A percentile compares a stretch with the other conserved stretches of the same genome.
Conservation (phyloP, 1,140 invertebrate genomes). For the Pogonomyrmex californicus region DNA sequence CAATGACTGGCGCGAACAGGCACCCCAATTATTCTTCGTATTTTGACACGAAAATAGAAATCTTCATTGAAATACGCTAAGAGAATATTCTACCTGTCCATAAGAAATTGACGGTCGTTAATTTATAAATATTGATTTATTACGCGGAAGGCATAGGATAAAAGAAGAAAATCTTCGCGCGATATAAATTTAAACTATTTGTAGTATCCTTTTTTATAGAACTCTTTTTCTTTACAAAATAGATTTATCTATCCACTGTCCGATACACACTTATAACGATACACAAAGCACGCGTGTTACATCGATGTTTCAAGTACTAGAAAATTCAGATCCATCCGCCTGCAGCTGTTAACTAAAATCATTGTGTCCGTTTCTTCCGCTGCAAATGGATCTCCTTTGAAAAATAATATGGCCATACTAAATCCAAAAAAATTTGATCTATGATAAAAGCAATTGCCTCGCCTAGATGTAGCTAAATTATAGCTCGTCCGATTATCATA, state of each 20-base stretch:
- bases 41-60: background rate
- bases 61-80: conserved; percentile 2
- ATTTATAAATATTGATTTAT: background rate
- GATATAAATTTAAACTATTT: background rate
- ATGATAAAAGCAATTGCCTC: background rate
- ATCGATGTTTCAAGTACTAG: background rate
- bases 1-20: conserved; percentile 21
- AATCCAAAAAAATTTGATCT: background rate
- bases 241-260: background rate
- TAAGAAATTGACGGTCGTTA: background rate
- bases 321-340: background rate
- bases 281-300: background rate
- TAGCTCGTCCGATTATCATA: conserved; percentile 29
- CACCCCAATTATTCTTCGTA: conserved; percentile 14
- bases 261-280: background rate
- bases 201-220: background rate
- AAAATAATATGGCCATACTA: background rate
- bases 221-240: background rate
- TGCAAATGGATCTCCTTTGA: background rate
- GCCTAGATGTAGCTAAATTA: background rate
- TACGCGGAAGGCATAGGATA: background rate
- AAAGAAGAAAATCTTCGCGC: background rate
- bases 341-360: conserved; percentile 23
- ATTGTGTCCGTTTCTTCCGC: background rate
- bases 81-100: background rate